These are phyloP conservation scores for Neosilurus mollespiculum DNA, from an alignment of 2,797 vertebrate species.

Conservation along the genomic window DNA sequence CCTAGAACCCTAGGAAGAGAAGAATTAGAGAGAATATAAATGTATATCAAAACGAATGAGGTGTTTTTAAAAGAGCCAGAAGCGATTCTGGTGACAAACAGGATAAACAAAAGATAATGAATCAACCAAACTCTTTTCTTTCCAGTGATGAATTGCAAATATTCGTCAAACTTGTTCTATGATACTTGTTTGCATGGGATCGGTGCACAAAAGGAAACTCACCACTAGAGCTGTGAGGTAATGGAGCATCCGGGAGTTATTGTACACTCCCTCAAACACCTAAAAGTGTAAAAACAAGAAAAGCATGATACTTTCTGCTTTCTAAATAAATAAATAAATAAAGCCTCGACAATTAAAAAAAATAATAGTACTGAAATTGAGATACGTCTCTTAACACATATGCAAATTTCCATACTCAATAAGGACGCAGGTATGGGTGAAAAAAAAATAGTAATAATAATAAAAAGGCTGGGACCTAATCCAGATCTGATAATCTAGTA, in stretches of 20 bases:
- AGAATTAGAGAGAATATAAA: background rate
- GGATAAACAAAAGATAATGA: no score
- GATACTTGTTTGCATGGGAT: background rate
- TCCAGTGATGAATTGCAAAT: background rate
- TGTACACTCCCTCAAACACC: conserved; percentile 93
- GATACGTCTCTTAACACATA: background rate
- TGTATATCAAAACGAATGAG: background rate
- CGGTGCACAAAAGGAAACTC: conserved; percentile 61
- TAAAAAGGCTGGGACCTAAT: background rate
- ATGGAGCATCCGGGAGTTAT: conserved; percentile 93
- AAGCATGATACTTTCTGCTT: background rate
- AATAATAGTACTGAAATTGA: background rate
- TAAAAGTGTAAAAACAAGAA: conserved; percentile 52
- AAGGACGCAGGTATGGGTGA: background rate
- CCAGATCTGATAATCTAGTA: background rate
- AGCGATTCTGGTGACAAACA: background rate
- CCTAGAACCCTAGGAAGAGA: conserved; percentile 80
- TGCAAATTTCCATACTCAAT: background rate
- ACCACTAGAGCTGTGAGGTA: conserved; percentile 94
- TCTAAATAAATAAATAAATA: background rate
- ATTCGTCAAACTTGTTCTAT: background rate
- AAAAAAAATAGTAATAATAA: background rate
- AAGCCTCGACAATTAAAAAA: no score
- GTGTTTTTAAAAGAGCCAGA: background rate
- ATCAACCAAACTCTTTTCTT: background rate